phyloP scores from a whole-genome alignment of 2,888 invertebrate genomes.

The Tromatobia lineatoria region DNA sequence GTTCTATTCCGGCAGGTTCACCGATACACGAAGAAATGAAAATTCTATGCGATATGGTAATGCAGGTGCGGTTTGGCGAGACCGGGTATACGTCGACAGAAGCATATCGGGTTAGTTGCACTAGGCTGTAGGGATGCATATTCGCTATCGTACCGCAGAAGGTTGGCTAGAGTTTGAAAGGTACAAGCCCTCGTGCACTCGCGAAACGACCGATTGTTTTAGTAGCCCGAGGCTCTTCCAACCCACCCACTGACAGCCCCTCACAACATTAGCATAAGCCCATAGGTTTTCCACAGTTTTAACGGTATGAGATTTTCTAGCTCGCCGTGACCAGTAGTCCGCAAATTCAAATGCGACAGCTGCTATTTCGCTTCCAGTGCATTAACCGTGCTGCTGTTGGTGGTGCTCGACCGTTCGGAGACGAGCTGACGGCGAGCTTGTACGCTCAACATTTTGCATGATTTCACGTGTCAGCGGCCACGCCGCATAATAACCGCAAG shows the following conservation, averaged over 20 bases:
- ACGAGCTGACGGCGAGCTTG: conserved; percentile 77
- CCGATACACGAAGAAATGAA: conserved; percentile 58
- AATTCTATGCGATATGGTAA: conserved; percentile 68
- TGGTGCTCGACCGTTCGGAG: conserved; percentile 68
- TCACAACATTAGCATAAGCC: conserved; percentile 67
- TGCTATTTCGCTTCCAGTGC: conserved; percentile 81
- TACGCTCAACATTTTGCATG: conserved; percentile 79
- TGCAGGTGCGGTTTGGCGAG: conserved; percentile 42
- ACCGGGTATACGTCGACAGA: conserved; percentile 19
- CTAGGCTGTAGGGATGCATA: conserved; percentile 48
- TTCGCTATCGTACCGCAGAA: conserved; percentile 29
- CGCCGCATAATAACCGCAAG: conserved; percentile 78
- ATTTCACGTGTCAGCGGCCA: conserved; percentile 80
- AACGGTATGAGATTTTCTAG: conserved; percentile 72
- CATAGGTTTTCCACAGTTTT: conserved; percentile 71
- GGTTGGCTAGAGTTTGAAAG: conserved; percentile 49
- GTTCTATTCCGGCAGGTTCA: conserved; percentile 35
- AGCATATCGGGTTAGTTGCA: conserved; percentile 52
- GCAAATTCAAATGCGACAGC: conserved; percentile 78
- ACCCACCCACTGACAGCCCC: conserved; percentile 49
- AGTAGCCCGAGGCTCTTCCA: conserved; percentile 67
- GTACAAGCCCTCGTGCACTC: conserved; percentile 46
- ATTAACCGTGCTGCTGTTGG: conserved; percentile 73
- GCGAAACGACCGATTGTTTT: conserved; percentile 68
- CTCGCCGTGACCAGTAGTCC: conserved; percentile 60